phyloP scores from a whole-genome alignment of 2,888 invertebrate genomes.

The Diarsia dahlii region DNA sequence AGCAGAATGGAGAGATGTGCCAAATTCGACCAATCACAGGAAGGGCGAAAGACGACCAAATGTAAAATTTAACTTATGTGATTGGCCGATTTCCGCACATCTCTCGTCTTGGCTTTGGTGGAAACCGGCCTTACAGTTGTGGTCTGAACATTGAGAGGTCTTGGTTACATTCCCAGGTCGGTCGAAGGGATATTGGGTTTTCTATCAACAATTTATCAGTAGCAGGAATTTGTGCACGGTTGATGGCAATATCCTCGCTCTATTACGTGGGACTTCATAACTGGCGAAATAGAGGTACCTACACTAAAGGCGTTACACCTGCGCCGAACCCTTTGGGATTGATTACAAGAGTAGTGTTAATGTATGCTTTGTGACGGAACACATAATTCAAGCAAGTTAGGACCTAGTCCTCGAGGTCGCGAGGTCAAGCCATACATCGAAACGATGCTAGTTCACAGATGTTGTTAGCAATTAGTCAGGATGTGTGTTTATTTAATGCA shows the following conservation, averaged over 20 bases:
- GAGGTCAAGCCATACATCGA: neutral
- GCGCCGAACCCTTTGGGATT: neutral
- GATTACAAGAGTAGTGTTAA: neutral
- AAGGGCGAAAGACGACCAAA: too few species aligned
- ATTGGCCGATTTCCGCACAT: too few species aligned
- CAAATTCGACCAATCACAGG: too few species aligned
- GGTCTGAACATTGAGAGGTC: neutral
- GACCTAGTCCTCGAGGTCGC: neutral
- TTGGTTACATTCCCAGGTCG: neutral
- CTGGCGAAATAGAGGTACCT: neutral
- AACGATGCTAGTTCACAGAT: slow-evolving; percentile 4
- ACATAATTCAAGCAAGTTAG: neutral
- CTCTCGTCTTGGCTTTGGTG: too few species aligned
- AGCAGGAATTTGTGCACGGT: neutral
- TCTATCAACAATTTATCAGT: neutral
- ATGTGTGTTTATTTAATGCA: slow-evolving; percentile 2
- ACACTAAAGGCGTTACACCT: neutral
- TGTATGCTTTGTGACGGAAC: neutral
- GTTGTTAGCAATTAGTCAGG: neutral
- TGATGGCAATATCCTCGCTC: neutral
- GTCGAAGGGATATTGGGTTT: neutral
- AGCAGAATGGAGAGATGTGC: too few species aligned
- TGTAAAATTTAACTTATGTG: too few species aligned
- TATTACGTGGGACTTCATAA: neutral
- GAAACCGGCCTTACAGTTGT: neutral